phyloP scores from a whole-genome alignment of 2,113 vertebrate species.

The Embiotoca jacksoni region DNA sequence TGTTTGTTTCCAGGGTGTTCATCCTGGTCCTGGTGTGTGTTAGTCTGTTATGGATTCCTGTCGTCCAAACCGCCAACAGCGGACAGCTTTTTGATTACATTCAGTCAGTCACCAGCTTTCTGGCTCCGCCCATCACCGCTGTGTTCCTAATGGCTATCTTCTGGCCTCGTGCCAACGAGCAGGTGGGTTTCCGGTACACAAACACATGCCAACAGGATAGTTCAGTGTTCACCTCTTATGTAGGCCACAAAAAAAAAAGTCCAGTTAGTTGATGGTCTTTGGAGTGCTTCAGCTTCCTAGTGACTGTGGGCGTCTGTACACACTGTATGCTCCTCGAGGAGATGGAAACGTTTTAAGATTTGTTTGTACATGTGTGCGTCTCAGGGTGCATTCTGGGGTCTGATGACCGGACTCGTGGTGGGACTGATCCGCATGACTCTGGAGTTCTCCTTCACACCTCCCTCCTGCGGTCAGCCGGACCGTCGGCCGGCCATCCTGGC shows the following conservation, averaged over 20 bases:
- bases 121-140: conserved; percentile 93
- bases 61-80: conserved; percentile 94
- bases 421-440: conserved; percentile 88
- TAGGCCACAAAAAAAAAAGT: too few species aligned
- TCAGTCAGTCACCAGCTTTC: conserved; percentile 93
- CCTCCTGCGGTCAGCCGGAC: conserved; percentile 90
- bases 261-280: too few species aligned
- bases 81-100: conserved; percentile 96
- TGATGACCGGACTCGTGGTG: conserved; percentile 88
- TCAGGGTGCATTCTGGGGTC: conserved; percentile 98
- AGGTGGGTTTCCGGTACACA: conserved; percentile 73
- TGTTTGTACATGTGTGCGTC: conserved; percentile 36
- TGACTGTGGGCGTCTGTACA: background rate
- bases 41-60: conserved; percentile 95
- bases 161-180: conserved; percentile 93
- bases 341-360: background rate
- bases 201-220: background rate
- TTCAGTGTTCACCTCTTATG: too few species aligned
- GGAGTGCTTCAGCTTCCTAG: too few species aligned
- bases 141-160: conserved; percentile 95
- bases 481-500: conserved; percentile 87
- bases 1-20: conserved; percentile 86
- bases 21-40: conserved; percentile 88
- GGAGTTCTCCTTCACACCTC: conserved; percentile 87
- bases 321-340: too few species aligned